Conservation (phyloP, 92 coral and sea anemone genomes). For the Actinernus sp. region DNA sequence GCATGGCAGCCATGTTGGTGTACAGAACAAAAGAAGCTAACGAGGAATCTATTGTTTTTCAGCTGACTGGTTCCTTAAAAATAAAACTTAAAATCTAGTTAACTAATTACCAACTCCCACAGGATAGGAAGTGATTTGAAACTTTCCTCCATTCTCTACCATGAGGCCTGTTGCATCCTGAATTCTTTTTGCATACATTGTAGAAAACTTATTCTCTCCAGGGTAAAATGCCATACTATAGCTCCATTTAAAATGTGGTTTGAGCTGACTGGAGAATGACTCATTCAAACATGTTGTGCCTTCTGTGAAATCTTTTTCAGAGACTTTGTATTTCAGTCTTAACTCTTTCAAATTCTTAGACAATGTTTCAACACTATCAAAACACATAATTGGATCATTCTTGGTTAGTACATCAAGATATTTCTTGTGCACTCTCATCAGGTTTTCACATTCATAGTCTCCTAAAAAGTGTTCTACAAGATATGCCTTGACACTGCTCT, state of each 20-base stretch:
- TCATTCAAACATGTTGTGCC: constrained; percentile 96
- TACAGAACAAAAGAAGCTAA: too few species aligned
- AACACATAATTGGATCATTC: constrained; percentile 87
- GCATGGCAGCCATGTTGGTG: too few species aligned
- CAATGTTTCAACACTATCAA: constrained; percentile 81
- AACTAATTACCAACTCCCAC: constrained; percentile 88
- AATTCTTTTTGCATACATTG: constrained; percentile 75
- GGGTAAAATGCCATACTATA: constrained; percentile 96
- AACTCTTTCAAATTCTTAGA: constrained; percentile 77
- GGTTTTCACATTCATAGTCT: constrained; percentile 78
- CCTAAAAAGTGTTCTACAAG: constrained; percentile 80
- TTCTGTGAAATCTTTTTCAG: constrained; percentile 67
- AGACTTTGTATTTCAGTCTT: constrained; percentile 67
- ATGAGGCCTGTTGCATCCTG: constrained; percentile 81
- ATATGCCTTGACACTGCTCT: constrained; percentile 84
- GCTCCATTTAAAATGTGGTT: constrained; percentile 85
- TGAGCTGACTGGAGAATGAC: constrained; percentile 75
- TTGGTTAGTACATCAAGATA: constrained; percentile 66
- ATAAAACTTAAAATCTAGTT: too few species aligned
- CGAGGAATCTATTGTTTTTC: too few species aligned
- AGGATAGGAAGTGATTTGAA: constrained; percentile 96
- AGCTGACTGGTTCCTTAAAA: too few species aligned
- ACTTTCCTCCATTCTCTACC: constrained; percentile 93
- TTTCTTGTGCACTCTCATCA: constrained; percentile 72
- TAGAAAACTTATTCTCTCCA: constrained; percentile 93